Percentiles rank a stretch among this genome's conserved stretches.
These are phyloP conservation scores for Callimorpha dominula DNA, from an alignment of 2,888 invertebrate genomes.

Conservation along the genomic window DNA sequence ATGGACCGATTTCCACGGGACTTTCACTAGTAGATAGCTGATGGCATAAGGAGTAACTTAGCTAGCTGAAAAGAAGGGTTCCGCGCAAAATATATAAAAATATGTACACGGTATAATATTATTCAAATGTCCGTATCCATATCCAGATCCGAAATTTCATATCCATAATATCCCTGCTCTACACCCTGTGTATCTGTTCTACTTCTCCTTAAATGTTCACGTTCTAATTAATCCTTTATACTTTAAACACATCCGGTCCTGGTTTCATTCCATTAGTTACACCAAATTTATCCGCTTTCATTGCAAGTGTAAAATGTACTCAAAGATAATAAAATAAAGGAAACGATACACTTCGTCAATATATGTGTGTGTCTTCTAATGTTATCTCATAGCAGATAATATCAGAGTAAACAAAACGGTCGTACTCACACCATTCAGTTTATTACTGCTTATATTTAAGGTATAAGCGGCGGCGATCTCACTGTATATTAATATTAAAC, in stretches of 20 bases:
- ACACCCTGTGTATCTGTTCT: not conserved
- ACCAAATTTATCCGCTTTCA: not conserved
- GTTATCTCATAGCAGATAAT: conserved; percentile 62
- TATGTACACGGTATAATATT: no score
- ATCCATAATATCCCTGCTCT: no score
- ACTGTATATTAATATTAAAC: no score
- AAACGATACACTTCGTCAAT: conserved; percentile 14
- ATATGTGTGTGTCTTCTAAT: conserved; percentile 49
- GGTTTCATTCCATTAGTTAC: not conserved
- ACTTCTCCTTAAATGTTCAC: not conserved
- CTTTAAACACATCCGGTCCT: not conserved
- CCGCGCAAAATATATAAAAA: no score
- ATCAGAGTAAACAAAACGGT: conserved; percentile 56
- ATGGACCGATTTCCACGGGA: no score
- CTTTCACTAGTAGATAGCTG: no score
- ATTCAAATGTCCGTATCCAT: no score
- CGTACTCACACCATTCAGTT: conserved; percentile 39
- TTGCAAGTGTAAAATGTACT: not conserved
- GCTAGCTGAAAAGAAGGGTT: no score
- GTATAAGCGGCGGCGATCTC: conserved; percentile 32
- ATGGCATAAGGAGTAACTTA: no score
- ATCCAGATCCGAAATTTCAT: no score
- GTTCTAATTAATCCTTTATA: not conserved
- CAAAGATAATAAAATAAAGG: conserved; percentile 3
- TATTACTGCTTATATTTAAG: conserved; percentile 22